Evolutionary conservation across 2,797 vertebrate genomes (phyloP).

Genomic region (Champsocephalus gunnari): DNA sequence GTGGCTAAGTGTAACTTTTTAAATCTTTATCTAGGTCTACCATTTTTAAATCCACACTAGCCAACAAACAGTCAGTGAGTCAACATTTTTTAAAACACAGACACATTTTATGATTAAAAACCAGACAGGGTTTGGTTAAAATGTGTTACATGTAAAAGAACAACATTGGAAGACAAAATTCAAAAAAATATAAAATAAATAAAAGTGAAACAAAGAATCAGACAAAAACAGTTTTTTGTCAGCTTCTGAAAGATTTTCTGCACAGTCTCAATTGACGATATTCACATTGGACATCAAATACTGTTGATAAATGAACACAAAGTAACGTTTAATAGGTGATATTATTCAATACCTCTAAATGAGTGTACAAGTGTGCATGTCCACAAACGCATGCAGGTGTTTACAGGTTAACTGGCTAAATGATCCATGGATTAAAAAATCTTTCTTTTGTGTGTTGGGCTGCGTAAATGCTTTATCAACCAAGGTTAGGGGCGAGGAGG

Average conservation of each 20-base stretch:
- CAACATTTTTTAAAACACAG: conserved; percentile 80
- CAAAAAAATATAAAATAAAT: conserved; percentile 81
- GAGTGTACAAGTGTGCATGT: conserved; percentile 79
- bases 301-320: conserved; percentile 85
- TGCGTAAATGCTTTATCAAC: conserved; percentile 48
- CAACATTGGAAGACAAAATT: conserved; percentile 84
- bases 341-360: conserved; percentile 74
- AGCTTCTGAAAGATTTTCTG: conserved; percentile 80
- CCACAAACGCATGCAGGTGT: conserved; percentile 85
- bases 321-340: conserved; percentile 78
- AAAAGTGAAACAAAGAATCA: conserved; percentile 74
- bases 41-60: not conserved
- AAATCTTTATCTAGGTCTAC: not conserved
- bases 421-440: conserved; percentile 48
- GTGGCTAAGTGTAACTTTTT: no score
- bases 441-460: conserved; percentile 44
- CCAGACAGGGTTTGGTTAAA: conserved; percentile 81
- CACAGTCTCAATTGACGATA: conserved; percentile 80
- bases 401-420: conserved; percentile 74
- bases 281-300: conserved; percentile 87
- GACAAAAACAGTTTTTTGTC: conserved; percentile 71
- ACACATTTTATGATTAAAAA: conserved; percentile 89
- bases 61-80: conserved; percentile 43
- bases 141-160: conserved; percentile 85
- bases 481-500: not conserved